Evolutionary conservation across 92 coral and sea anemone genomes (phyloP).

Genomic region (Palythoa grandis): DNA sequence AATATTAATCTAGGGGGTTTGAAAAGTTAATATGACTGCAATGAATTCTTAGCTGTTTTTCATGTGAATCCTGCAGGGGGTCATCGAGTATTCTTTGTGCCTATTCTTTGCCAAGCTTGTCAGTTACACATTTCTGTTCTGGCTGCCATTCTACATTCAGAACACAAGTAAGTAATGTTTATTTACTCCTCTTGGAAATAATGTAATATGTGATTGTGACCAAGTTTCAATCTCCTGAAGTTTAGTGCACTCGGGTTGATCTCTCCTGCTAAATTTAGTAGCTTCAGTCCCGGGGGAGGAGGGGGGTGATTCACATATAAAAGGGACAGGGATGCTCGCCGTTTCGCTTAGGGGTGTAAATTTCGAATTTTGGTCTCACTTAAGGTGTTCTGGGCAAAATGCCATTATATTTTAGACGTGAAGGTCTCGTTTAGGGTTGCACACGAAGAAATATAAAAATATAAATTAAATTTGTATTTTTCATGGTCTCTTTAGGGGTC

Average conservation of each 20-base stretch:
- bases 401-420: too few species aligned
- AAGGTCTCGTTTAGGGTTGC: too few species aligned
- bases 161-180: constrained; percentile 62
- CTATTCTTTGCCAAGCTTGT: constrained; percentile 98
- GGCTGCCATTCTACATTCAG: constrained; percentile 94
- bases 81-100: constrained; percentile 90
- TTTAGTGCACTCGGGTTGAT: background rate
- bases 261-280: too few species aligned
- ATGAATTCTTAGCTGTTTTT: background rate
- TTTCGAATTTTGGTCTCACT: too few species aligned
- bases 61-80: constrained; percentile 68
- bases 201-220: background rate
- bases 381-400: too few species aligned
- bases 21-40: background rate
- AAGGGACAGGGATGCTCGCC: too few species aligned
- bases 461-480: too few species aligned
- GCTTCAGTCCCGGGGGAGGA: too few species aligned
- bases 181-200: background rate
- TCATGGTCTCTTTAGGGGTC: too few species aligned
- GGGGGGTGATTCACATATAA: too few species aligned
- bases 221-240: background rate
- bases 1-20: background rate
- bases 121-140: constrained; percentile 94
- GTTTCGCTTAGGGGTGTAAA: too few species aligned
- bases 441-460: too few species aligned